These are phyloP conservation scores for Malurus cyaneus DNA, from an alignment of 2,113 vertebrate genomes.

Conservation along the genomic window DNA sequence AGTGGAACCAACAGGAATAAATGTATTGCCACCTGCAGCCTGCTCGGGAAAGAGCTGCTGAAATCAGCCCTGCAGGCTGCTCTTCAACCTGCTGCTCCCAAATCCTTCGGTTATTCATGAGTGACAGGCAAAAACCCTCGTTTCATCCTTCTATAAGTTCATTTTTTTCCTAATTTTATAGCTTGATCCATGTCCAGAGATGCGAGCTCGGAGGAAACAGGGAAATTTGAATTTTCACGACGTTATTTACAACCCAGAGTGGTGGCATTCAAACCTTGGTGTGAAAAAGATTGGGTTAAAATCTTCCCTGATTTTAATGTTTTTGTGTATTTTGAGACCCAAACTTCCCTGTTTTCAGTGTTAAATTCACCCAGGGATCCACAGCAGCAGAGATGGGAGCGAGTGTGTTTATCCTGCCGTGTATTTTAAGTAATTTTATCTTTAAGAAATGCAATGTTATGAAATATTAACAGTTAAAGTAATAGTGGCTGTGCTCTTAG, in stretches of 20 bases:
- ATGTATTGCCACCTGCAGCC: slow-evolving; percentile 55
- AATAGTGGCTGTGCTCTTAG: neutral
- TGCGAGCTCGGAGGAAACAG: rapidly evolving
- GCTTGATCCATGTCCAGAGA: neutral
- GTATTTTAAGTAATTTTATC: neutral
- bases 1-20: neutral
- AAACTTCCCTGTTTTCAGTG: neutral
- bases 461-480: neutral
- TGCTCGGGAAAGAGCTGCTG: slow-evolving; percentile 10
- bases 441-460: neutral
- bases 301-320: neutral
- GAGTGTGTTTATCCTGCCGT: neutral
- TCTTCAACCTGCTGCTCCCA: neutral
- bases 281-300: neutral
- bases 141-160: rapidly evolving
- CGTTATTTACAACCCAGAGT: neutral
- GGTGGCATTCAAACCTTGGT: neutral
- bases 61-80: neutral
- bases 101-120: rapidly evolving
- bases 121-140: rapidly evolving
- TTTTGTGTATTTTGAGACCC: neutral
- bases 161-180: neutral
- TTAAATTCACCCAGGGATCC: neutral
- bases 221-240: neutral
- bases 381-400: neutral